Base-by-base conservation (phyloP, 2,888 invertebrate genomes). In the Tachina fera region DNA sequence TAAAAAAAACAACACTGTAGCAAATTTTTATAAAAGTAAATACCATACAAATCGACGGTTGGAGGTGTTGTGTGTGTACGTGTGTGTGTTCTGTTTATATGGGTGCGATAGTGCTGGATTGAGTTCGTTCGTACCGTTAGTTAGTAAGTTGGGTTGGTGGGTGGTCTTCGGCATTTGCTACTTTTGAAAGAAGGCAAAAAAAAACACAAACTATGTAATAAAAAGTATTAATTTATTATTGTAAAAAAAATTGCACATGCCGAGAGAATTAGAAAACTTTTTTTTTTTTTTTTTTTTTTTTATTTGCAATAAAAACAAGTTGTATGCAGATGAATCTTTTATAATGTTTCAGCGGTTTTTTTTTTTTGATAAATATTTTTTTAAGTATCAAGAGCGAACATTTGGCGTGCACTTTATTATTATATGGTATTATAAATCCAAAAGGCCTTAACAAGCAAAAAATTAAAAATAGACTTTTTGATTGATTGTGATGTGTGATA, bases 11-110 rank as follows among this genome's bases (percentile, higher is more conserved):
- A 71, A 77, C 63, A 75, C 63, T 82, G 80, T 79, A 65, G 51
- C 70, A 78, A 31, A 49, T 77, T 67, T 77, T 56, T 68, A 77
- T 77, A 43, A 67, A 51, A 60, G 60, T 60, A 79, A 84, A 84
- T 58, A 67, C 76, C 65, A 47, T 84, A 67, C 58, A 70, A 79
- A 84, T 65, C 63, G 63, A 58, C 79, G 51, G 31, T 63, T 60
- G 56, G 31, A 31, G 31, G 31, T 31, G 31, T 0, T 6, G 31
- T 31, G 31, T 31, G 6, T 31, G 31, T 31, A 6, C 6, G 31
- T 5, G 31, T 6, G 31, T 31, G 31, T 31, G 31, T 31, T 31
- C 0, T 6, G 31, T 31, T 5, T 31, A 6, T 31, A 6, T 5
- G 31, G 0, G 31, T 31, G 31, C 2, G 31, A 5, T 13, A 1